Base-by-base conservation (phyloP, 2,113 vertebrate species). In the Oryzias celebensis region DNA sequence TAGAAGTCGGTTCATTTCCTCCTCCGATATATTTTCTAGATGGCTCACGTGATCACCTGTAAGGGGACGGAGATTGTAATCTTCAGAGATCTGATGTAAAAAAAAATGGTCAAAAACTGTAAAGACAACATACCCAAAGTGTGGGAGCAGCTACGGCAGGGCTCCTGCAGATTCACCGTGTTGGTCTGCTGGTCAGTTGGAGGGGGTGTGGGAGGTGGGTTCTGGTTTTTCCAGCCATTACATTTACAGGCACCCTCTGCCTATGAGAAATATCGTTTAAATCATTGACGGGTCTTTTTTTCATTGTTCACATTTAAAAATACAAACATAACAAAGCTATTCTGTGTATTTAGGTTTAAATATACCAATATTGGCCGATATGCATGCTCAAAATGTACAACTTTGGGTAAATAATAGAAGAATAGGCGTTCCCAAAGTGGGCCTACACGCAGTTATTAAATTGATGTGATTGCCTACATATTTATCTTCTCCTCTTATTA, bases 161-260 rank as follows among this genome's bases (percentile, higher is more conserved):
- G 95, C 58, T 99, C 96, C 0, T 89, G 91, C 10, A 99, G 92
- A 79, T 93, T 96, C 46, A 94, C 94, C 0, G 89, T 62, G 0
- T 80, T 91, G 73, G 94, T 92, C 85, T 94, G 96, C 84, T 98
- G 90, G 57, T 96, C 95, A 0, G 94, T 93, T 52, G 95, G 91
- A 1, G 97, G 97, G 0, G 97, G 96, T 0, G 97, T 99, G 0
- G 97, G 93, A 24, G 96, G 96, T 81, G 95, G 96, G 59, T 97
- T 98, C 71, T 96, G 97, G 84, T 94, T 99, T 85, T 99, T 99
- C 97, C 97, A 99, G 80, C 97, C 97, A 53, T 99, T 99, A 82
- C 97, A 99, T 60, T 98, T 99, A 75, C 97, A 99, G 18, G 96
- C 94, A 50, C 98, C 97, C 75, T 99, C 97, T 0, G 95, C 97